phyloP scores from a whole-genome alignment of 2,888 invertebrate genomes.

The Hyalella azteca region DNA sequence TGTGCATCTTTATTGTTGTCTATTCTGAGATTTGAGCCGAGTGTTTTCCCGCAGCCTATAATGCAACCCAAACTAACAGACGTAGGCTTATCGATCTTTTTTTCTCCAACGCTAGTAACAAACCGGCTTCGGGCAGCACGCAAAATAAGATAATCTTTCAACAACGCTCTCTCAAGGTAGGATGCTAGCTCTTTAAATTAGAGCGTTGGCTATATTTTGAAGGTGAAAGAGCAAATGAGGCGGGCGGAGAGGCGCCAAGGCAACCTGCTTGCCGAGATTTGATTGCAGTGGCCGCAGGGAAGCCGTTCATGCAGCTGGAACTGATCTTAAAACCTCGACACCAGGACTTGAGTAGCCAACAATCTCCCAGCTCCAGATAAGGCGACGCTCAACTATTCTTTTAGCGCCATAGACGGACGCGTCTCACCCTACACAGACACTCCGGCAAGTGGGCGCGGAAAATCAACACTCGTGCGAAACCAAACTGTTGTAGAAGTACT shows the following conservation, averaged over 20 bases:
- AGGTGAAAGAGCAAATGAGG: neutral
- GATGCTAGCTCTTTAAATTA: neutral
- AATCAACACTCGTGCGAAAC: too few species aligned
- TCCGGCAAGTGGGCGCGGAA: too few species aligned
- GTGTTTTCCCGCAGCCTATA: conserved; percentile 16
- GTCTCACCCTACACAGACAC: neutral
- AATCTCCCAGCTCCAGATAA: neutral
- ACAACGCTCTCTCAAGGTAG: neutral
- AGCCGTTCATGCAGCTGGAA: too few species aligned
- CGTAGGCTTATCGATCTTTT: too few species aligned
- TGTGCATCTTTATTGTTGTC: neutral
- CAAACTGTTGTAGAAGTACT: too few species aligned
- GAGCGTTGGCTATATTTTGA: neutral
- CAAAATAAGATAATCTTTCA: too few species aligned
- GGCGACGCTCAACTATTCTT: neutral
- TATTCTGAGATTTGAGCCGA: conserved; percentile 15
- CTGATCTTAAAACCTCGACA: too few species aligned
- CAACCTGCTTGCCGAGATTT: neutral
- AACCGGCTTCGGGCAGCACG: too few species aligned
- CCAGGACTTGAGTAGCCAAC: neutral
- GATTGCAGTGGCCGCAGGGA: neutral
- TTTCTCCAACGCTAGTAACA: too few species aligned
- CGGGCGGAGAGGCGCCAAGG: neutral
- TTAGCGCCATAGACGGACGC: neutral
- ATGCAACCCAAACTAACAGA: too few species aligned